Evolutionary conservation across 2,888 invertebrate species (phyloP), one percentile per base, ranked within the genome.

Genomic region (Eupithecia insigniata): DNA sequence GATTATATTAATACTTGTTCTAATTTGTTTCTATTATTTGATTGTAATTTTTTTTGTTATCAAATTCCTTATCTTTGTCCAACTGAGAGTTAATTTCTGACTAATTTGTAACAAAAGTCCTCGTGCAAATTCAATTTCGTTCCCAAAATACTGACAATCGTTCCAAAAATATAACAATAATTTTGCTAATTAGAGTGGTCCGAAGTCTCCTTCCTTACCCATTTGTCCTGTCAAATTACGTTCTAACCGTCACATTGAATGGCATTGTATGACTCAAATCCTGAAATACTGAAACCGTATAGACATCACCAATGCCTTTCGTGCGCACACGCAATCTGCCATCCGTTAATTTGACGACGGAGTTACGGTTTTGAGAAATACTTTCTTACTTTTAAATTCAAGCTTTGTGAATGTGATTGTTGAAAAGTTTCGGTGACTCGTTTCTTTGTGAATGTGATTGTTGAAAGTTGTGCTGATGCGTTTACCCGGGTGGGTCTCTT

Each of bases 341-440:
- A 61, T 71, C 58, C 61, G 76, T 70, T 76, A 76, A 76, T 76
- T 76, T 73, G 76, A 76, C 66, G 76, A 76, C 73, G 64, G 69
- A 73, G 66, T 73, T 72, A 76, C 71, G 75, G 68, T 66, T 71
- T 68, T 62, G n/a, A 62, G 64, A 64, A 64, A 36, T 64, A 55
- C 55, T 26, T 55, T 2, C 22, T 51, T 22, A 51, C 22, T 55
- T 22, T 55, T 55, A 55, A 55, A 55, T 22, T 26, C 55, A 55
- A 26, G 61, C 34, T 62, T 51, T 34, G 32, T 62, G 61, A 62
- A 62, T 61, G n/a, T 32, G 30, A 61, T 62, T 62, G 61, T 34
- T 62, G 61, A 62, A 62, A 46, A 30, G 3, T 32, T 61, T 61
- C 32, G 10, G 32, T 61, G 60, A 8, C 18, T 61, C 30, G 8